Conservation (phyloP, 2,113 vertebrate genomes). For the Sakesphorus luctuosus region DNA sequence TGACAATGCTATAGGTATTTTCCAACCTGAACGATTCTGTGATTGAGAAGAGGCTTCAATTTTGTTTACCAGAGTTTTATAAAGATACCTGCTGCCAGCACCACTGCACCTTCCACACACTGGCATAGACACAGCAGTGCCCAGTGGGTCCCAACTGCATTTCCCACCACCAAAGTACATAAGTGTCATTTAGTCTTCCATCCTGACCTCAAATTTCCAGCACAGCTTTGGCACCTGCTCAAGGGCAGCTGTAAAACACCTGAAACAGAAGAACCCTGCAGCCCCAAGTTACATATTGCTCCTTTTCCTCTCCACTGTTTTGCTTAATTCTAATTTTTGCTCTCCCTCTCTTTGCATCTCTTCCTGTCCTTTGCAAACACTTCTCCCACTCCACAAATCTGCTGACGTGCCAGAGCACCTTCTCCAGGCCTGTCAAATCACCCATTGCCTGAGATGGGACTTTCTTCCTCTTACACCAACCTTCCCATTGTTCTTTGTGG, state of each 20-base stretch:
- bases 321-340: not conserved
- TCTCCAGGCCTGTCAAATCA: not conserved
- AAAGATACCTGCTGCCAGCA: not conserved
- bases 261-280: not conserved
- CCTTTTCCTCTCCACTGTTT: not conserved
- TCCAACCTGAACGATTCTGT: not conserved
- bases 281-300: rapidly evolving
- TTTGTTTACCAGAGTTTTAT: not conserved
- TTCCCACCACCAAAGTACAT: not conserved
- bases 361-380: not conserved
- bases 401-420: not conserved
- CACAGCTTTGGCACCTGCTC: not conserved
- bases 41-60: not conserved
- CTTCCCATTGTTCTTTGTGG: not conserved
- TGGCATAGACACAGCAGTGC: rapidly evolving
- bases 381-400: not conserved
- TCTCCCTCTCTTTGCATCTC: not conserved
- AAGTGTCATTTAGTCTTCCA: not conserved
- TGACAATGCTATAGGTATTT: not conserved
- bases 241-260: not conserved
- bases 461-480: not conserved
- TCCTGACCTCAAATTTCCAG: not conserved
- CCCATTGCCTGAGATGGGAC: rapidly evolving
- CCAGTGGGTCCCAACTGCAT: not conserved
- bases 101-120: rapidly evolving